Conservation (phyloP, 1,140 invertebrate species). For the Pseudomyrmex dendroicus region DNA sequence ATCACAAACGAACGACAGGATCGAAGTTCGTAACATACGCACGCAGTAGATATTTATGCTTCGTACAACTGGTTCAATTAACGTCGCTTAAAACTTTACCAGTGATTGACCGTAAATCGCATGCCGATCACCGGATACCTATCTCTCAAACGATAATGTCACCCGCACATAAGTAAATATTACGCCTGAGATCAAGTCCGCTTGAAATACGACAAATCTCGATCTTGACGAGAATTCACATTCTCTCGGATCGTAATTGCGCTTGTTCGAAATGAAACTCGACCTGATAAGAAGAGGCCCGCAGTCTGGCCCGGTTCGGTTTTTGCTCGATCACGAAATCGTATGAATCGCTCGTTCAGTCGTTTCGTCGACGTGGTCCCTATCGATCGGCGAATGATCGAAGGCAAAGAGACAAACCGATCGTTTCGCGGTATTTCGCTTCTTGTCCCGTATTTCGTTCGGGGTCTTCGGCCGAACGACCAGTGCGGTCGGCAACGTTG, state of each 20-base stretch:
- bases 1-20: slow-evolving; percentile 12
- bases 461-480: slow-evolving; percentile 48
- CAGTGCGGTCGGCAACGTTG: slow-evolving; percentile 34
- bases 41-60: slow-evolving; percentile 69
- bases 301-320: slow-evolving; percentile 57
- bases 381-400: slow-evolving; percentile 50
- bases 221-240: neutral
- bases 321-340: slow-evolving; percentile 59
- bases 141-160: slow-evolving; percentile 1
- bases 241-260: neutral
- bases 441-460: slow-evolving; percentile 65
- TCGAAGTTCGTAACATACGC: slow-evolving; percentile 45
- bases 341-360: slow-evolving; percentile 57
- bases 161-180: slow-evolving; percentile 21
- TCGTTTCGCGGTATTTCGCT: slow-evolving; percentile 74
- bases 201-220: slow-evolving; percentile 15
- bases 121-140: slow-evolving; percentile 53
- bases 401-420: slow-evolving; percentile 68
- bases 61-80: slow-evolving; percentile 79
- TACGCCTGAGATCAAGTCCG: neutral
- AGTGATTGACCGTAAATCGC: slow-evolving; percentile 75
- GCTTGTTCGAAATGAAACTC: neutral
- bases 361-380: slow-evolving; percentile 1
- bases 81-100: slow-evolving; percentile 75
- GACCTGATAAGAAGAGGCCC: slow-evolving; percentile 65